These are phyloP conservation scores for Rutilus rutilus DNA, from an alignment of 2,113 vertebrate genomes.

Conservation along the genomic window DNA sequence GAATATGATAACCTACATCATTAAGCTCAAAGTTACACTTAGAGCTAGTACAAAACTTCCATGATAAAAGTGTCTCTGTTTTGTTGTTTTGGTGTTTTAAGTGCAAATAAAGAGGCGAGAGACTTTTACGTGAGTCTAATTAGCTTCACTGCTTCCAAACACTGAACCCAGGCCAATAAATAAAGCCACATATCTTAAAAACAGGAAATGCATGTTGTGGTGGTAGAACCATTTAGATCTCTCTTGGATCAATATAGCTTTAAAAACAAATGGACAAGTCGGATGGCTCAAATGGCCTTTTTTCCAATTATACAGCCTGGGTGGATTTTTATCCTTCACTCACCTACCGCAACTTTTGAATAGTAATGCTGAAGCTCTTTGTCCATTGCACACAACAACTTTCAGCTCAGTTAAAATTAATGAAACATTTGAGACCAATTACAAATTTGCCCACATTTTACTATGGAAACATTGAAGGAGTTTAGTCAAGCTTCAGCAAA, in stretches of 20 bases:
- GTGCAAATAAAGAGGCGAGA: not conserved
- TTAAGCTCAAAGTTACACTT: slow-evolving; percentile 6
- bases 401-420: slow-evolving; percentile 46
- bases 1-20: slow-evolving; percentile 35
- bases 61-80: not conserved
- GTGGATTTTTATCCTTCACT: slow-evolving; percentile 69
- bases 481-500: slow-evolving; percentile 12
- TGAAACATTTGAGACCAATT: slow-evolving; percentile 53
- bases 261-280: slow-evolving; percentile 79
- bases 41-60: not conserved
- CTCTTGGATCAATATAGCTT: slow-evolving; percentile 74
- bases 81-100: slow-evolving; percentile 5
- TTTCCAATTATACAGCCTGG: slow-evolving; percentile 76
- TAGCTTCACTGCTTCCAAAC: slow-evolving; percentile 36
- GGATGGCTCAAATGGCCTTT: slow-evolving; percentile 74
- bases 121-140: slow-evolving; percentile 15
- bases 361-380: slow-evolving; percentile 48
- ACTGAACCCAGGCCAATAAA: slow-evolving; percentile 69
- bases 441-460: slow-evolving; percentile 16
- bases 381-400: slow-evolving; percentile 22
- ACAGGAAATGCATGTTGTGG: slow-evolving; percentile 76
- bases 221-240: slow-evolving; percentile 78
- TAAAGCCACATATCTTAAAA: slow-evolving; percentile 71
- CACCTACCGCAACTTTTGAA: slow-evolving; percentile 62
- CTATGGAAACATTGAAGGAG: slow-evolving; percentile 24